Conservation (phyloP, 2,888 invertebrate species). For the Abscondita cerata region DNA sequence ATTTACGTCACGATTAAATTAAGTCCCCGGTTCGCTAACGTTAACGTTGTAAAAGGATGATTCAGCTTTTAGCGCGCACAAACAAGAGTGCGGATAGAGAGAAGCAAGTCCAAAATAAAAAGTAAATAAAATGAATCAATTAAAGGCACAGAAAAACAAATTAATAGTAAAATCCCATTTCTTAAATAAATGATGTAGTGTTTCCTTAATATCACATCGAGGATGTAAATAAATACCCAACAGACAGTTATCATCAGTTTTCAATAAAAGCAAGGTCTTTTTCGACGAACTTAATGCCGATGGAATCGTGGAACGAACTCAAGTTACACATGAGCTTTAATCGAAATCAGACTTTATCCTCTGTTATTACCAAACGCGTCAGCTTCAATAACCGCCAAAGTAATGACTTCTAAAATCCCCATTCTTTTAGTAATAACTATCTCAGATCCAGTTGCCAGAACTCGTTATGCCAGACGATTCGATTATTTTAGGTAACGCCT, state of each 20-base stretch:
- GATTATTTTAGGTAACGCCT: conserved; percentile 28
- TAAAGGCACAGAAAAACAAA: too few relatives aligned
- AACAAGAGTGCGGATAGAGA: too few relatives aligned
- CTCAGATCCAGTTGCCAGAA: conserved; percentile 25
- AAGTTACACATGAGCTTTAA: conserved; percentile 36
- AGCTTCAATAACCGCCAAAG: conserved; percentile 30
- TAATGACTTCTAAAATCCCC: conserved; percentile 32
- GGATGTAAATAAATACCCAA: conserved; percentile 29
- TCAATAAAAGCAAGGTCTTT: conserved; percentile 35
- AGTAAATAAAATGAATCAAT: too few relatives aligned
- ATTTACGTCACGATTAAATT: too few relatives aligned
- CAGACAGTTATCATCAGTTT: conserved; percentile 37
- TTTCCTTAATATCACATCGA: conserved; percentile 4
- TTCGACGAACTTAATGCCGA: conserved; percentile 32
- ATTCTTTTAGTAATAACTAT: conserved; percentile 33
- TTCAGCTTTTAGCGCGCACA: too few relatives aligned
- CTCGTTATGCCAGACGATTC: conserved; percentile 29
- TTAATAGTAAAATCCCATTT: too few relatives aligned
- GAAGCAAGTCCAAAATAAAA: too few relatives aligned
- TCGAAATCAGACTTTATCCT: conserved; percentile 34
- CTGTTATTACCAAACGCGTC: conserved; percentile 34
- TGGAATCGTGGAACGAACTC: conserved; percentile 35
- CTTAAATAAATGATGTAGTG: background rate
- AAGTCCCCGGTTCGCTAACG: too few relatives aligned
- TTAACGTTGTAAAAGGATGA: too few relatives aligned